A percentile compares a stretch with the other conserved stretches of the same genome.
Conservation (phyloP, 2,113 vertebrate species). For the Sarotherodon lohbergeri region DNA sequence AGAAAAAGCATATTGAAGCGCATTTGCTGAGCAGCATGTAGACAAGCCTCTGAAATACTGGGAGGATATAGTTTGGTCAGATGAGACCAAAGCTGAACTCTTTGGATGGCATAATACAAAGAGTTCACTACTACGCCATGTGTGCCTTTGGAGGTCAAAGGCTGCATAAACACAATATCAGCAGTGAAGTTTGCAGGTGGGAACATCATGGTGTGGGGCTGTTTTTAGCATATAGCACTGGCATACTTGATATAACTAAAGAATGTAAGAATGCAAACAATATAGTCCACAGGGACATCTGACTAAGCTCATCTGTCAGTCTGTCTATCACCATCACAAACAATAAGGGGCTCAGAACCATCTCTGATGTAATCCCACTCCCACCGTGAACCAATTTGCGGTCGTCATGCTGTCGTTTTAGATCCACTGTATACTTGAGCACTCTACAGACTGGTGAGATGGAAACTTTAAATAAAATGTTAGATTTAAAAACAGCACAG, state of each 20-base stretch:
- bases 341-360: neutral
- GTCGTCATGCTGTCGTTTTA: neutral
- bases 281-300: neutral
- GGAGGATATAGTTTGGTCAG: neutral
- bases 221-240: neutral
- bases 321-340: neutral
- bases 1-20: fast-evolving
- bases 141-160: neutral
- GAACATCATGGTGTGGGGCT: neutral
- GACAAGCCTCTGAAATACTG: neutral
- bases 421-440: neutral
- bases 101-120: neutral
- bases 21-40: neutral
- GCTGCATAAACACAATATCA: neutral
- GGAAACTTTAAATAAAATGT: neutral
- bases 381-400: neutral
- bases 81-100: neutral
- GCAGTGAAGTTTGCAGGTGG: neutral
- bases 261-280: neutral
- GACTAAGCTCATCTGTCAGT: neutral
- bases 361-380: neutral
- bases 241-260: neutral
- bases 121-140: neutral
- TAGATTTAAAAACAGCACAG: too few species aligned
- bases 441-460: neutral